These are phyloP conservation scores for Brachionus koreanus DNA, from an alignment of 1,140 invertebrate species.

Conservation along the genomic window DNA sequence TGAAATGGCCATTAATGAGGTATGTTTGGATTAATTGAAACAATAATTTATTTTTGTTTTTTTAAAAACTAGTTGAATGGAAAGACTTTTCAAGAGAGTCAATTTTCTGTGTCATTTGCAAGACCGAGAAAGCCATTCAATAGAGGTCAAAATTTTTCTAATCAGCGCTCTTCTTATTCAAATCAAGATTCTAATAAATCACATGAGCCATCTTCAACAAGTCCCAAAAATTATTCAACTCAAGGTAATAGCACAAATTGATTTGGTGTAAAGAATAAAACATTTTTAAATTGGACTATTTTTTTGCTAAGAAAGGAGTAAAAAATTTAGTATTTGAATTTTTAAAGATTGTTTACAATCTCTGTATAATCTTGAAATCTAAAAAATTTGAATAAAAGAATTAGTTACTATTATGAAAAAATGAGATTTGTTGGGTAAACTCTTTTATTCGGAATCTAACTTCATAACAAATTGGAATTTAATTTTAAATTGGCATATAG, in stretches of 20 bases:
- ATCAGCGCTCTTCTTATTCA: not conserved
- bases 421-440: no score
- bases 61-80: conserved; percentile 21
- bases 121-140: conserved; percentile 12
- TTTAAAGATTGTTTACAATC: no score
- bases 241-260: not conserved
- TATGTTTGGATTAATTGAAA: not conserved
- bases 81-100: conserved; percentile 42
- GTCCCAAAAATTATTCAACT: not conserved
- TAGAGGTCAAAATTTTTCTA: not conserved
- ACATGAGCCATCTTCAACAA: not conserved
- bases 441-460: no score
- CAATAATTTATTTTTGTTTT: not conserved
- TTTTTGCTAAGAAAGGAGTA: no score
- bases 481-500: no score
- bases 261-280: not conserved
- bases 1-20: conserved; percentile 33
- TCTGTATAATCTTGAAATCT: no score
- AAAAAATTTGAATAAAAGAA: no score
- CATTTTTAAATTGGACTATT: not conserved
- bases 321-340: no score
- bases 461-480: no score
- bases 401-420: no score
- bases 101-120: conserved; percentile 29
- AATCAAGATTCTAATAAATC: not conserved